Conservation (phyloP, 1,140 invertebrate genomes). For the Gonioctena quinquepunctata region DNA sequence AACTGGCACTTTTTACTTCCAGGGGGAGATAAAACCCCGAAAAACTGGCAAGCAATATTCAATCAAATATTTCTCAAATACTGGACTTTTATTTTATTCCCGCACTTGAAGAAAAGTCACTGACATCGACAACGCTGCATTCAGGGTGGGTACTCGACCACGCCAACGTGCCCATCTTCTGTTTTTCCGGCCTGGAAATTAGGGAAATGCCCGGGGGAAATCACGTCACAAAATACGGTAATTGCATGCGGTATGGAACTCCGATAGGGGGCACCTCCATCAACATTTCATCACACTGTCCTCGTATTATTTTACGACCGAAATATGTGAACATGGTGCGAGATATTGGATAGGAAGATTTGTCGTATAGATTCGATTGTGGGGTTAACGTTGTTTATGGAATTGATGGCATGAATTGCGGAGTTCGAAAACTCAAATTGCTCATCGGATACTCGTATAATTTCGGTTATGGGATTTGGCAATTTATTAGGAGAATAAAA, state of each 20-base stretch:
- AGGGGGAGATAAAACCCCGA: too few relatives aligned
- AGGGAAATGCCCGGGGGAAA: constrained; percentile 4
- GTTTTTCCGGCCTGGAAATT: constrained; percentile 1
- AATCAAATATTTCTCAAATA: too few relatives aligned
- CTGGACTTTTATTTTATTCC: too few relatives aligned
- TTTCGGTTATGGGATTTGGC: too few relatives aligned
- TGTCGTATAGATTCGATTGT: too few relatives aligned
- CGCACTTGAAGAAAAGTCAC: neutral
- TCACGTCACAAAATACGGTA: constrained; percentile 16
- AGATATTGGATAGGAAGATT: neutral
- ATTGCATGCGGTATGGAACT: neutral
- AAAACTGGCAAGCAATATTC: too few relatives aligned
- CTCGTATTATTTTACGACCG: neutral
- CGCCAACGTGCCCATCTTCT: neutral
- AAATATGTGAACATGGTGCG: neutral
- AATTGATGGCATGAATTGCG: too few relatives aligned
- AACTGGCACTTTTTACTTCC: too few relatives aligned
- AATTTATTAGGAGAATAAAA: too few relatives aligned
- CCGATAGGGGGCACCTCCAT: neutral
- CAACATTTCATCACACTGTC: constrained; percentile 10
- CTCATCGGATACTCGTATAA: too few relatives aligned
- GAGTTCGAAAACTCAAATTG: too few relatives aligned
- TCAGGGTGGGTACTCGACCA: neutral
- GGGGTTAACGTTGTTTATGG: too few relatives aligned
- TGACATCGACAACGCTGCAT: neutral